Base-by-base conservation (phyloP, 2,888 invertebrate species). In the Halictus quadricinctus region DNA sequence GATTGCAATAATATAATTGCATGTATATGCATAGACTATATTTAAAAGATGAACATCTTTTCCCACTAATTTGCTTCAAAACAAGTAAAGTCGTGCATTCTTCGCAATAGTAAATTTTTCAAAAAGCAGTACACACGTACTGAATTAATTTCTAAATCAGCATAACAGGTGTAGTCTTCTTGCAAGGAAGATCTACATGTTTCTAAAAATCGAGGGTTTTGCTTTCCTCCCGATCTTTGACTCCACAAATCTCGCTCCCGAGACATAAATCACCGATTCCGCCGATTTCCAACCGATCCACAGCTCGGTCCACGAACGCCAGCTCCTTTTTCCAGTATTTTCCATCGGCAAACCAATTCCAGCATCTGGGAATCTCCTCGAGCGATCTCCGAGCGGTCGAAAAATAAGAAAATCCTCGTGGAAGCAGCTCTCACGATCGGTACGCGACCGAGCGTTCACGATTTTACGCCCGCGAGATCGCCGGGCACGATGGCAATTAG, bases 401-500 rank as follows among this genome's bases (percentile, higher is more conserved):
- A 48, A 76, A 76, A 76, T 41, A 36, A 69, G 69, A 21, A 66
- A 76, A 76, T 69, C 50, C 36, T 29, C 66, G 66, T 64, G 48
- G 64, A 48, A 48, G 66, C 48, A 50, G 46, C 83, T 77, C 81
- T 84, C 84, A 83, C 84, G 84, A 80, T 80, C 85, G 72, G 72
- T 83, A 85, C 74, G 76, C 73, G 84, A 81, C 73, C 48, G 36
- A 60, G 85, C 78, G 72, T 84, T 83, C 86, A 85, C 83, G 89
- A 89, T 88, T 89, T 89, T 87, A 82, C 79, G 89, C 76, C 76
- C 79, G 83, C 83, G 85, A 89, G 89, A 89, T 89, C 88, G 86
- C 78, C 82, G 87, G 87, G 54, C 85, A 81, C 85, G 88, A 80
- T 81, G 87, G 91, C 90, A 91, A 91, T 91, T 91, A 91, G 89